Evolutionary conservation across 2,888 invertebrate genomes (phyloP), one percentile per base, ranked within the genome.

Genomic region (Diplazon laetatorius): DNA sequence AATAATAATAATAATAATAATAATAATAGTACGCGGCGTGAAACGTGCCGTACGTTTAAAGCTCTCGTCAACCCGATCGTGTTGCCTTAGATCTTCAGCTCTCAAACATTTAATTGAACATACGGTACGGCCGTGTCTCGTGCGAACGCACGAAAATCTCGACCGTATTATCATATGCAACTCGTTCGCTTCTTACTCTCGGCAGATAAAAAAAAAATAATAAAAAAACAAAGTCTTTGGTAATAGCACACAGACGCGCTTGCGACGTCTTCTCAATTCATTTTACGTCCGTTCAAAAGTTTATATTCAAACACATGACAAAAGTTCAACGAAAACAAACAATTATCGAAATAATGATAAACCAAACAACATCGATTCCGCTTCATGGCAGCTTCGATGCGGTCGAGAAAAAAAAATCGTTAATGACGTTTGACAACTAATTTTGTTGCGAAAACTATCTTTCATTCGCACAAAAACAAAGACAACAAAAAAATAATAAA

Each of bases 151-250:
- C 50, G 37, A 9, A n/a, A n/a, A n/a, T n/a, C 65, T 66, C 22
- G 25, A 66, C n/a, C 42, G 55, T 44, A 62, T 62, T n/a, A 62
- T 46, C 14, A 22, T 55, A 44, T 42, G 30, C 55, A 57, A 62
- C 57, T 69, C 37, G 16, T 55, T 57, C 16, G 5, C 22, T 48
- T 68, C 30, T n/a, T 68, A 55, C 52, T 25, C 55, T 42, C 66
- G 35, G 16, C 14, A 6, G 2, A 55, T 55, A 55, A 42, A 70
- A 70, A 59, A 48, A 59, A 57, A 70, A 39, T n/a, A 18, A 65
- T n/a, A n/a, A n/a, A n/a, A n/a, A n/a, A n/a, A n/a, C n/a, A n/a
- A 39, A 71, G 55, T 82, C 80, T 82, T 80, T 78, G 80, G 82
- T 82, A 78, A 80, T 76, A n/a, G n/a, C n/a, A 62, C 76, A 72